These are phyloP conservation scores for Sapajus apella DNA, from an alignment of 2,113 vertebrate species.

Conservation along the genomic window DNA sequence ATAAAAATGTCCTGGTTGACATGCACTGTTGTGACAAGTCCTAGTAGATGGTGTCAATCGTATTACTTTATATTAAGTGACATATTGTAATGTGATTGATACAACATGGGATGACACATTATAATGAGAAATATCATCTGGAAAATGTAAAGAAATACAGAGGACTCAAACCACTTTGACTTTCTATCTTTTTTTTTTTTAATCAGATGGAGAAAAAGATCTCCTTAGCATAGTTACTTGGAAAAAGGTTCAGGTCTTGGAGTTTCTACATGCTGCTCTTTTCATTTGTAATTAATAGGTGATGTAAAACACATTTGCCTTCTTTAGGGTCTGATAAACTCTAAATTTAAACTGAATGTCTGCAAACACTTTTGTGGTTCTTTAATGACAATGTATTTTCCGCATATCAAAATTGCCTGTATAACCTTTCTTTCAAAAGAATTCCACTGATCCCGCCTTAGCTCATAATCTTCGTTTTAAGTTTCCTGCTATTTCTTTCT, in stretches of 20 bases:
- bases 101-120: conserved; percentile 82
- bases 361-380: conserved; percentile 66
- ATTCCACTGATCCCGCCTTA: neutral
- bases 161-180: conserved; percentile 35
- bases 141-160: conserved; percentile 79
- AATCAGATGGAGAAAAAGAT: conserved; percentile 18
- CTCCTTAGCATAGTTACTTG: conserved; percentile 40
- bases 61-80: conserved; percentile 80
- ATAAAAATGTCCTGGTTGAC: conserved; percentile 78
- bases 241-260: neutral
- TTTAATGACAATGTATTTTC: conserved; percentile 72
- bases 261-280: conserved; percentile 48
- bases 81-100: conserved; percentile 85
- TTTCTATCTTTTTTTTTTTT: conserved; percentile 58
- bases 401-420: conserved; percentile 51
- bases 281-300: conserved; percentile 65
- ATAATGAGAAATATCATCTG: conserved; percentile 84
- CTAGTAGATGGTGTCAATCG: conserved; percentile 84
- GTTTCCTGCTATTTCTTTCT: neutral
- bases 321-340: conserved; percentile 61
- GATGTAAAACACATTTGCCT: neutral
- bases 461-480: neutral
- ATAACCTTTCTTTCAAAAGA: conserved; percentile 28
- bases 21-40: conserved; percentile 84
- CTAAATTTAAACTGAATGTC: conserved; percentile 69